Evolutionary conservation across 2,113 vertebrate species (phyloP), one percentile per base, ranked within the genome.

Genomic region (Eulemur rufifrons): DNA sequence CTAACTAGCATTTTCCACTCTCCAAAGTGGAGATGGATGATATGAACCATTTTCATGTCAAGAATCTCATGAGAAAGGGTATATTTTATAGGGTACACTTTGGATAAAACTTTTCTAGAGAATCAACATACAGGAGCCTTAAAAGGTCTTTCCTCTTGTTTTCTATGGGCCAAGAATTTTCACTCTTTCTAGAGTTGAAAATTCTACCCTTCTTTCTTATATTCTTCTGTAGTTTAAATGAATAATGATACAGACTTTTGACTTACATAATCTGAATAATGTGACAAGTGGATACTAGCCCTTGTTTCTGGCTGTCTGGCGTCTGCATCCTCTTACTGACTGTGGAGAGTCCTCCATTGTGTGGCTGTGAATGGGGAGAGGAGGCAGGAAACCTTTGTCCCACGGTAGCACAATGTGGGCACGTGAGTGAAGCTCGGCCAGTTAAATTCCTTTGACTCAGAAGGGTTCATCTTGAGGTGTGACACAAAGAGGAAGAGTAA

Each of bases 161-260:
- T 39, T 47, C 56, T 71, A 17, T 69, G 42, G 50, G 34, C 9
- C 37, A 91, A 63, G 23, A 86, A 83, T 89, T 91, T 80, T 91
- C 20, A 83, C 32, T 89, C 27, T 90, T 92, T 56, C 12, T 83
- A 59, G 42, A 73, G 37, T 50, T 91, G n/a, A 89, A 39, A 92
- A 10, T 47, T 96, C 18, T 96, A 15, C 12, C 8, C 10, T 21
- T 6, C 15, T 87, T 39, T 86, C 7, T 95, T 77, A 83, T 7
- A 21, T 85, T 73, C 27, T 42, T 34, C 4, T 94, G 8, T 93
- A 73, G 27, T 78, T 96, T 77, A 74, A 78, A 68, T 93, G 89
- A 4, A 17, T 86, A 45, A 82, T 6, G 15, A 9, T 32, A 13
- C 20, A 29, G 50, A 74, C 64, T 86, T 91, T 73, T 88, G 47